phyloP scores from a whole-genome alignment of 2,797 vertebrate genomes.

The Catharus ustulatus region DNA sequence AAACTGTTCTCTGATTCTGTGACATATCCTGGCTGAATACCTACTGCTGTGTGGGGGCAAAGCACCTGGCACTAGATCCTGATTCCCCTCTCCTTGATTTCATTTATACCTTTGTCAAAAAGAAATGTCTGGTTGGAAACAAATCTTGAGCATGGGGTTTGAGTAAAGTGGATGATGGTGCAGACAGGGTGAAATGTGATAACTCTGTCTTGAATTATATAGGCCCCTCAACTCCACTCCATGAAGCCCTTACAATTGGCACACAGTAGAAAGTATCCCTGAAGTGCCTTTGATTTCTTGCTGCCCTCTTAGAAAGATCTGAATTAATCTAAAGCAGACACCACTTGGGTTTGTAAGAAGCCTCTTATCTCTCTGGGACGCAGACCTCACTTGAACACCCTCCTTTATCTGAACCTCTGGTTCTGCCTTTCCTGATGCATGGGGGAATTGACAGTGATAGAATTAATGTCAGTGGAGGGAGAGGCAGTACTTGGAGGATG shows the following conservation, averaged over 20 bases:
- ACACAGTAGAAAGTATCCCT: slow-evolving; percentile 23
- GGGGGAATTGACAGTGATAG: not conserved
- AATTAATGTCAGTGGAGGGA: not conserved
- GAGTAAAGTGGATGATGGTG: not conserved
- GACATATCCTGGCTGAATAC: not conserved
- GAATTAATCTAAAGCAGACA: slow-evolving; percentile 59
- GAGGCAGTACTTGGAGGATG: not conserved
- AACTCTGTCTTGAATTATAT: slow-evolving; percentile 52
- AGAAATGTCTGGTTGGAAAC: not conserved
- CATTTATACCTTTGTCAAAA: not conserved
- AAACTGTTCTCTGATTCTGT: not conserved
- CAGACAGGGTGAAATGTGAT: slow-evolving; percentile 31
- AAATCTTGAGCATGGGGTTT: not conserved
- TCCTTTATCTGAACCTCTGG: slow-evolving; percentile 14
- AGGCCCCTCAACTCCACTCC: slow-evolving; percentile 1
- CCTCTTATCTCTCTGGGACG: not conserved
- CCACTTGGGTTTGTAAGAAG: slow-evolving; percentile 3
- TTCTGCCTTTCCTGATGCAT: not conserved
- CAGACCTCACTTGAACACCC: not conserved
- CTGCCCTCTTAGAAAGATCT: slow-evolving; percentile 29
- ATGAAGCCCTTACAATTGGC: slow-evolving; percentile 24
- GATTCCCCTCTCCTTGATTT: not conserved
- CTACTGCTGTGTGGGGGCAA: not conserved
- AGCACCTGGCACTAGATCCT: not conserved
- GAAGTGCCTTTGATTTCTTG: slow-evolving; percentile 50